Evolutionary conservation across 2,888 invertebrate genomes (phyloP).

Genomic region (Lutraria lutraria): DNA sequence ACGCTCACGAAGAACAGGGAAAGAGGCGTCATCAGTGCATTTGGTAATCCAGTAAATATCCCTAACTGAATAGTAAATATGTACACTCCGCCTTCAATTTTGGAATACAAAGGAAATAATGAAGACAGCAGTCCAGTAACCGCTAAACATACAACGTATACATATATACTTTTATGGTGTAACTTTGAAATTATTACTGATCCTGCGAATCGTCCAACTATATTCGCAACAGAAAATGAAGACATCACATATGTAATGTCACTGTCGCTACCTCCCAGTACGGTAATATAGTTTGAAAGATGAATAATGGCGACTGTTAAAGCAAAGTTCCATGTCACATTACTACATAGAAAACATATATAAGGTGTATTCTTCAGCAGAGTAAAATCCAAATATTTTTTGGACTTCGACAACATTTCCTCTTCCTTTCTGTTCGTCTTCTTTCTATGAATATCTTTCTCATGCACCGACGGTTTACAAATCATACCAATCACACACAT

Average conservation of each 20-base stretch:
- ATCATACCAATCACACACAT: constrained; percentile 65
- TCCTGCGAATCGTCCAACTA: constrained; percentile 56
- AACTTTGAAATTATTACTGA: constrained; percentile 52
- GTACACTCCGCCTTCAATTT: constrained; percentile 34
- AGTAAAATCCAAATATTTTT: constrained; percentile 52
- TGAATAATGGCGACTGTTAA: constrained; percentile 57
- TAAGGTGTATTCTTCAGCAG: constrained; percentile 56
- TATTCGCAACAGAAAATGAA: constrained; percentile 60
- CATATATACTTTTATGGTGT: constrained; percentile 36
- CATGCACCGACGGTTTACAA: constrained; percentile 60
- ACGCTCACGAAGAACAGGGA: constrained; percentile 65
- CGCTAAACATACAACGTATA: constrained; percentile 42
- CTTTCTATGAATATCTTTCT: constrained; percentile 47
- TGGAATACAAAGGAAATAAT: constrained; percentile 54
- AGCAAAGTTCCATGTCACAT: constrained; percentile 63
- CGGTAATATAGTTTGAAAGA: constrained; percentile 61
- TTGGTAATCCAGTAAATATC: constrained; percentile 64
- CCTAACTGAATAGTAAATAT: constrained; percentile 62
- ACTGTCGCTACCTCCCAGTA: constrained; percentile 44
- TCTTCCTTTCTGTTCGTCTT: not conserved
- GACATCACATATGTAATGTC: constrained; percentile 63
- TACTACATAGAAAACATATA: constrained; percentile 59
- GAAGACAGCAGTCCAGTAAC: constrained; percentile 52
- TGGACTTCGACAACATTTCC: constrained; percentile 17
- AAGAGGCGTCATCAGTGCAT: constrained; percentile 64